Evolutionary conservation across 2,113 vertebrate genomes (phyloP).

Genomic region (Microcebus griseorufus): DNA sequence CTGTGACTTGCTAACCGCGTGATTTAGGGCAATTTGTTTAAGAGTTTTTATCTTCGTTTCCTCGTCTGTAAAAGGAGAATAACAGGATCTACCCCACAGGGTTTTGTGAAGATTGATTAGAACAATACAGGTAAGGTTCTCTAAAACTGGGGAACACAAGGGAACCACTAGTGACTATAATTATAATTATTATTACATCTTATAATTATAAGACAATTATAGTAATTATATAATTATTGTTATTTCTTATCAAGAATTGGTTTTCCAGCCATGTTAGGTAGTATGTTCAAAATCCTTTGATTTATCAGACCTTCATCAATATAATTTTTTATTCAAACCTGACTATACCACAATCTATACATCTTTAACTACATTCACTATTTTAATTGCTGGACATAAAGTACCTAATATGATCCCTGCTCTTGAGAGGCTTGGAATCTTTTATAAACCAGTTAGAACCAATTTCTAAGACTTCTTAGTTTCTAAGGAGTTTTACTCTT

Average conservation of each 20-base stretch:
- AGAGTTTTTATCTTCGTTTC: neutral
- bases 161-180: neutral
- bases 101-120: neutral
- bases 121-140: neutral
- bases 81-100: neutral
- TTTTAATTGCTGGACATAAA: neutral
- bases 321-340: neutral
- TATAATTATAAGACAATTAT: neutral
- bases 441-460: neutral
- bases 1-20: neutral
- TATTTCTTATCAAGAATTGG: neutral
- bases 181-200: neutral
- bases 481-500: neutral
- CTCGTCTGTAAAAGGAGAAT: neutral
- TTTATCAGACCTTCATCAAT: neutral
- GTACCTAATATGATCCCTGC: neutral
- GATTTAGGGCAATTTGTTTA: neutral
- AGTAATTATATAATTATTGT: neutral
- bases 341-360: neutral
- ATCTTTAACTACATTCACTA: neutral
- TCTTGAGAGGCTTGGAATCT: neutral
- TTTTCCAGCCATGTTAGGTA: neutral
- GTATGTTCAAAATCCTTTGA: neutral
- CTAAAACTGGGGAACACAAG: neutral
- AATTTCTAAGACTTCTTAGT: neutral